Evolutionary conservation across 1,140 invertebrate genomes (phyloP), one percentile per base, ranked within the genome.

Genomic region (Tribolium castaneum): DNA sequence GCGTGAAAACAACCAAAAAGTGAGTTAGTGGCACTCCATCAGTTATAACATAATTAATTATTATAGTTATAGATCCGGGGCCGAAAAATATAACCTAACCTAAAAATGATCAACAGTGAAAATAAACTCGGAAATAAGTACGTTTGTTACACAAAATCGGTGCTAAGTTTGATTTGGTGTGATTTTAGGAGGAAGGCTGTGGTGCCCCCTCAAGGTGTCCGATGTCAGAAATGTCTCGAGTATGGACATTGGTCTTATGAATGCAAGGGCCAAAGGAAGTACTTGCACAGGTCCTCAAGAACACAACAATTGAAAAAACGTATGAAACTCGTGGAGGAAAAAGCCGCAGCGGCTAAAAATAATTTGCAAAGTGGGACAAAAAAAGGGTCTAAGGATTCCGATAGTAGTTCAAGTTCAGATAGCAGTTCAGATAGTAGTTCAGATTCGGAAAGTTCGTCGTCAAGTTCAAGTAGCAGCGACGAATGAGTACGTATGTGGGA

Each of bases 191-290:
- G 22, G 9, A 52, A 50, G 16, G 9, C 14, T 6, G 16, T 30
- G 4, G 14, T 25, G n/a, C 72, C 72, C 2, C 72, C 72, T 10
- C 90, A 92, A 85, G 92, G 90, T 50, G 90, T 95, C 76, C 90
- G 93, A 51, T 98, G 96, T 85, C 96, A 98, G 84, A 98, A 97
- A 88, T 98, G 96, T 86, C 87, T 97, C 49, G 94, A 97, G 86
- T 92, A 92, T 83, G 96, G 96, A 0, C 96, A 98, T 85, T 98
- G 95, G 95, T 97, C 94, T 71, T 98, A 95, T 81, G 94, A 97
- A 86, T 98, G 96, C 85, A 95, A 92, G 80, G 94, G 94, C n/a
- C 96, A 97, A 88, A 88, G 95, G 52, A 98, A 97, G 87, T 95
- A 94, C 86, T 88, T 97, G 7, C 92, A 96, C 74, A 90, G 96